Conservation (phyloP, 2,888 invertebrate genomes). For the Mesoligia furuncula region DNA sequence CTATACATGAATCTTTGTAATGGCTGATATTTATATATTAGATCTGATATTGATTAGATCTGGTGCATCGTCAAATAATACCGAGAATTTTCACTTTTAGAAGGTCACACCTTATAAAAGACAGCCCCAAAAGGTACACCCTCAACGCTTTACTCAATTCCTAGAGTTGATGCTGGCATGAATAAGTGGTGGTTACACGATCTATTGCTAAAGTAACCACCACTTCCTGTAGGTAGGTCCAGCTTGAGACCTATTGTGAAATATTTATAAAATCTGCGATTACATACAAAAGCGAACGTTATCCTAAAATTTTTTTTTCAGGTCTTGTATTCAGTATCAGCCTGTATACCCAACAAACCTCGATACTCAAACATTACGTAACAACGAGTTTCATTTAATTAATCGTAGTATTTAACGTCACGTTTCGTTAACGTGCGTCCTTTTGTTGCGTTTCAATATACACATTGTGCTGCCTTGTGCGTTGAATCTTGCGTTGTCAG, state of each 20-base stretch:
- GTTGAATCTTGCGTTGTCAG: constrained; percentile 48
- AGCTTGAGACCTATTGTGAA: not conserved
- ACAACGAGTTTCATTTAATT: constrained; percentile 54
- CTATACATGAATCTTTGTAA: constrained; percentile 15
- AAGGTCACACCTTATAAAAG: too few relatives aligned
- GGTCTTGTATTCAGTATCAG: not conserved
- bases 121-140: too few relatives aligned
- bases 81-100: not conserved
- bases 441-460: constrained; percentile 69
- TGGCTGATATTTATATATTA: not conserved
- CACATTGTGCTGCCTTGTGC: constrained; percentile 44
- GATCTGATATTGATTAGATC: too few relatives aligned
- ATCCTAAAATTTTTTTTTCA: too few relatives aligned
- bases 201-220: not conserved
- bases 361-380: constrained; percentile 33
- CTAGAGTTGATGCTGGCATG: not conserved
- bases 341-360: constrained; percentile 2
- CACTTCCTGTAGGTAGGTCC: not conserved
- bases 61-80: not conserved
- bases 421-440: constrained; percentile 58
- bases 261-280: not conserved
- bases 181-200: not conserved
- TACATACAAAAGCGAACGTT: too few relatives aligned
- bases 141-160: not conserved
- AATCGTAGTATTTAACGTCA: constrained; percentile 56